These are phyloP conservation scores for Ochotona princeps DNA, from an alignment of 2,113 vertebrate species.

Conservation along the genomic window DNA sequence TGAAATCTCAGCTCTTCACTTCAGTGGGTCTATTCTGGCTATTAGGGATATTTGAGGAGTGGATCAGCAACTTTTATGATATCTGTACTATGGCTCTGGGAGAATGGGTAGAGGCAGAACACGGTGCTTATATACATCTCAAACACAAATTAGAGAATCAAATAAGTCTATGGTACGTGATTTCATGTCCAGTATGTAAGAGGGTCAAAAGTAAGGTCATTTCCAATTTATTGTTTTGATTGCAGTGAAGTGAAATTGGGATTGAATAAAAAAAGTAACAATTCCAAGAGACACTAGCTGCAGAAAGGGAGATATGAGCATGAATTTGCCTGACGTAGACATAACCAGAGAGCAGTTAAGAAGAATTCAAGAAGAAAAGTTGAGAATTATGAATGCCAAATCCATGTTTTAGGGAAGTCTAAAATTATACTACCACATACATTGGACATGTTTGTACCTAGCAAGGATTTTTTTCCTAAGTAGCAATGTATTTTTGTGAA, in stretches of 20 bases:
- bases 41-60: too few species aligned
- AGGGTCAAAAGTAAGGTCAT: not conserved
- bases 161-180: not conserved
- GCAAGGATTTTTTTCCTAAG: too few species aligned
- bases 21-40: not conserved
- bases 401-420: not conserved
- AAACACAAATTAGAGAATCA: too few species aligned
- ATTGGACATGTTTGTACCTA: not conserved
- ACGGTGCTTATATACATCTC: too few species aligned
- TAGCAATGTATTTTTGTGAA: too few species aligned
- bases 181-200: not conserved
- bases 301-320: not conserved
- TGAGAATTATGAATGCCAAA: not conserved
- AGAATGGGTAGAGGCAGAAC: too few species aligned
- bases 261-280: not conserved
- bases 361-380: not conserved
- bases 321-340: not conserved
- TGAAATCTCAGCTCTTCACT: not conserved
- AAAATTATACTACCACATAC: not conserved
- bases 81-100: too few species aligned
- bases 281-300: not conserved
- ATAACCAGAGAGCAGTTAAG: not conserved
- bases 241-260: not conserved
- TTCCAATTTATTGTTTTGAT: not conserved
- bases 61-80: too few species aligned